Evolutionary conservation across 2,797 vertebrate species (phyloP).

Genomic region (Coccyzus lansbergi): DNA sequence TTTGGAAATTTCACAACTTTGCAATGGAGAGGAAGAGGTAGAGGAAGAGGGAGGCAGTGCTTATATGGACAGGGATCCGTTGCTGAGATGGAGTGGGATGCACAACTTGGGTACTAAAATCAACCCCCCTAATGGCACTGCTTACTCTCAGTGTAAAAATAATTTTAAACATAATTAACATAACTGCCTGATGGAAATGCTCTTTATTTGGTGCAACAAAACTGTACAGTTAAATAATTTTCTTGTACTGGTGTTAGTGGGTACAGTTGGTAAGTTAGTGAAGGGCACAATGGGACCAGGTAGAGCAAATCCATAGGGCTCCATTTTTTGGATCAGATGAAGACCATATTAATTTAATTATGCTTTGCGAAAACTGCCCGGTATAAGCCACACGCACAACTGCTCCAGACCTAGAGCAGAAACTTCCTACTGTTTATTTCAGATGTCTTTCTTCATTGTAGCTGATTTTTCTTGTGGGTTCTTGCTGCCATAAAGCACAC

Average conservation of each 20-base stretch:
- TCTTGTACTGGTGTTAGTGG: neutral
- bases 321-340: neutral
- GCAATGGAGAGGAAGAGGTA: neutral
- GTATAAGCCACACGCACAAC: neutral
- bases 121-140: slow-evolving; percentile 33
- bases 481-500: neutral
- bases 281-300: neutral
- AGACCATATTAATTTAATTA: neutral
- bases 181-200: neutral
- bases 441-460: accelerated
- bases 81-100: slow-evolving; percentile 5
- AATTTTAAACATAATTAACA: neutral
- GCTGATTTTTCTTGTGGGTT: neutral
- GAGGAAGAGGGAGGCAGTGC: neutral
- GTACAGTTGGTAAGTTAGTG: neutral
- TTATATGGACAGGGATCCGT: neutral
- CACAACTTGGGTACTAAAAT: neutral
- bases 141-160: neutral
- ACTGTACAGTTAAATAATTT: neutral
- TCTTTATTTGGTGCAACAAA: neutral
- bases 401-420: neutral
- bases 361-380: neutral
- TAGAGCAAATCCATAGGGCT: neutral
- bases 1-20: slow-evolving; percentile 11
- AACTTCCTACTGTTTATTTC: neutral